A percentile compares a stretch with the other conserved stretches of the same genome.
Evolutionary conservation across 2,113 vertebrate genomes (phyloP).

Genomic region (Nyctibius bracteatus): DNA sequence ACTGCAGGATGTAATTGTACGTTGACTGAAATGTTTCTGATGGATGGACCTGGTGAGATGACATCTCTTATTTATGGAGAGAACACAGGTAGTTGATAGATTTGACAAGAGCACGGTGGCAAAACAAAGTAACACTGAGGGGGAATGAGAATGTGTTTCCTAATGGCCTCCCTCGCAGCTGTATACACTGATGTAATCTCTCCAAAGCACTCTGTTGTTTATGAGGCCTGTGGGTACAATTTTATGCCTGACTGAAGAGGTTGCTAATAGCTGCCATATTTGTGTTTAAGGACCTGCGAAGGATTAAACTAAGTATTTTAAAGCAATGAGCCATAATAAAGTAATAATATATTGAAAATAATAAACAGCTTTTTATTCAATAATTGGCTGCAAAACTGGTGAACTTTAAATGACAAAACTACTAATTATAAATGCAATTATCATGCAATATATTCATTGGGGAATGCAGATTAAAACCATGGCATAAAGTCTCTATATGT

Average conservation of each 20-base stretch:
- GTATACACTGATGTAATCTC: constrained; percentile 84
- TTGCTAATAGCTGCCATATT: constrained; percentile 88
- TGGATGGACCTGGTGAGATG: neutral
- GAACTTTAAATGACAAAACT: constrained; percentile 75
- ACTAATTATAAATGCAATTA: constrained; percentile 69
- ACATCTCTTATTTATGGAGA: constrained; percentile 33
- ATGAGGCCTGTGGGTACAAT: constrained; percentile 86
- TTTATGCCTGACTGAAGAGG: constrained; percentile 86
- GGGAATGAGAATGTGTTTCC: constrained; percentile 75
- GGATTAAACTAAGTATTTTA: constrained; percentile 80
- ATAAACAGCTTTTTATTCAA: constrained; percentile 76
- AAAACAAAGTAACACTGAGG: constrained; percentile 67
- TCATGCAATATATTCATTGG: constrained; percentile 27
- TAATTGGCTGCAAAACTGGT: constrained; percentile 73
- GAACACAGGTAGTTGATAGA: constrained; percentile 57
- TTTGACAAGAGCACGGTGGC: constrained; percentile 61
- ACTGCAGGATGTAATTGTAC: neutral
- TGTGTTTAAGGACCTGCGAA: constrained; percentile 83
- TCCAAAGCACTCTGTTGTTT: constrained; percentile 82
- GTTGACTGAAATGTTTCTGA: constrained; percentile 33
- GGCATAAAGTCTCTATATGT: neutral
- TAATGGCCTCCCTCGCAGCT: constrained; percentile 80
- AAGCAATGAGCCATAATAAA: constrained; percentile 82
- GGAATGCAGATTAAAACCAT: constrained; percentile 20
- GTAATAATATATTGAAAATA: constrained; percentile 81